Evolutionary conservation across 2,888 invertebrate genomes (phyloP).

Genomic region (Metacarcinus magister): DNA sequence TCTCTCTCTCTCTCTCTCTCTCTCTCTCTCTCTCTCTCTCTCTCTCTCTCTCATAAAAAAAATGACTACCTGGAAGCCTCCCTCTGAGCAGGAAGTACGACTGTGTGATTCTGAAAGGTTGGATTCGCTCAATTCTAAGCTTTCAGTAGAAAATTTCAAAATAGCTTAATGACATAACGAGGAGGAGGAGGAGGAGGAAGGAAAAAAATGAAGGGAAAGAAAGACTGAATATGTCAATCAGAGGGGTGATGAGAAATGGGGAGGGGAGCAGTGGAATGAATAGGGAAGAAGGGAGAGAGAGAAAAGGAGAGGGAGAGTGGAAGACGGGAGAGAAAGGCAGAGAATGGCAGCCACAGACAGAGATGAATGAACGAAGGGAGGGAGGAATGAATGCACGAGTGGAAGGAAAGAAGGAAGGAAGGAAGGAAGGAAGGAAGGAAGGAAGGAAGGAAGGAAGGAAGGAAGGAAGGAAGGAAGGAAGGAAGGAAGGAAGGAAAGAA

Average conservation of each 20-base stretch:
- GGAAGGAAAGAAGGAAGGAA: background rate
- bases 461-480: background rate
- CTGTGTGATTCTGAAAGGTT: background rate
- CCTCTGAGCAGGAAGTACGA: conserved; percentile 10
- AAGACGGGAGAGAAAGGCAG: background rate
- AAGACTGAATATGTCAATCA: conserved; percentile 26
- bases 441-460: background rate
- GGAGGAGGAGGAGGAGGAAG: background rate
- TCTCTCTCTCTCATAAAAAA: conserved; percentile 8
- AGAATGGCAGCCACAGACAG: background rate
- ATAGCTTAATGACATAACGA: background rate
- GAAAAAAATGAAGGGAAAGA: background rate
- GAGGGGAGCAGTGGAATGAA: background rate
- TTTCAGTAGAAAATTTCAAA: background rate
- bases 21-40: conserved; percentile 28
- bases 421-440: background rate
- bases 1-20: conserved; percentile 31
- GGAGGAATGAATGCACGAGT: background rate
- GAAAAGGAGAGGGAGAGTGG: background rate
- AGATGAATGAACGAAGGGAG: background rate
- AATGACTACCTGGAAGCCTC: background rate
- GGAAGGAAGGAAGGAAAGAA: background rate
- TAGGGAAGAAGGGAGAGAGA: background rate
- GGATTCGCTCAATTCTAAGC: background rate
- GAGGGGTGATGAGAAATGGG: background rate